Evolutionary conservation across 2,888 invertebrate species (phyloP).

Genomic region (Elmis aenea): DNA sequence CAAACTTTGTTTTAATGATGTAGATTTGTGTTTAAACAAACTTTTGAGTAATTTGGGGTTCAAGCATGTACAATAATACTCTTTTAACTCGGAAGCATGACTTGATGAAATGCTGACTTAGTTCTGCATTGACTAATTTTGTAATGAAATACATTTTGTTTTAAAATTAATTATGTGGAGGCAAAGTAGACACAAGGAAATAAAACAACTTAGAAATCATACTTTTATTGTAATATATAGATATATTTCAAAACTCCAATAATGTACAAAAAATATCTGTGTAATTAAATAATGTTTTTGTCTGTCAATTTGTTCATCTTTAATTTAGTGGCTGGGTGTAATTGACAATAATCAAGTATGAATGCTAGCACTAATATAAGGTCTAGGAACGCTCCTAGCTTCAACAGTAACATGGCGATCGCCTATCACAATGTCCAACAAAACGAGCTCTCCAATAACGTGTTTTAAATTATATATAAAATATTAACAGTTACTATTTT

Average conservation of each 20-base stretch:
- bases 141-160: no score
- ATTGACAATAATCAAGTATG: slow-evolving; percentile 49
- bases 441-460: slow-evolving; percentile 48
- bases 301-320: slow-evolving; percentile 54
- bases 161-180: no score
- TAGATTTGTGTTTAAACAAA: no score
- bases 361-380: slow-evolving; percentile 44
- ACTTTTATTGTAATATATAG: slow-evolving; percentile 43
- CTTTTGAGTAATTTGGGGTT: no score
- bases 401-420: slow-evolving; percentile 49
- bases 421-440: slow-evolving; percentile 51
- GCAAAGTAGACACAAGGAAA: not conserved
- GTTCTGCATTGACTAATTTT: no score
- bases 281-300: slow-evolving; percentile 54
- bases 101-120: no score
- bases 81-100: no score
- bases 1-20: no score
- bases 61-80: no score
- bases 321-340: slow-evolving; percentile 46
- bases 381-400: slow-evolving; percentile 46
- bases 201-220: slow-evolving; percentile 11
- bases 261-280: slow-evolving; percentile 73
- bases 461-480: slow-evolving; percentile 51
- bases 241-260: slow-evolving; percentile 68
- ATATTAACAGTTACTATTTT: slow-evolving; percentile 50